Conservation (phyloP, 1,140 invertebrate genomes). For the Rhyacophila brunnea region DNA sequence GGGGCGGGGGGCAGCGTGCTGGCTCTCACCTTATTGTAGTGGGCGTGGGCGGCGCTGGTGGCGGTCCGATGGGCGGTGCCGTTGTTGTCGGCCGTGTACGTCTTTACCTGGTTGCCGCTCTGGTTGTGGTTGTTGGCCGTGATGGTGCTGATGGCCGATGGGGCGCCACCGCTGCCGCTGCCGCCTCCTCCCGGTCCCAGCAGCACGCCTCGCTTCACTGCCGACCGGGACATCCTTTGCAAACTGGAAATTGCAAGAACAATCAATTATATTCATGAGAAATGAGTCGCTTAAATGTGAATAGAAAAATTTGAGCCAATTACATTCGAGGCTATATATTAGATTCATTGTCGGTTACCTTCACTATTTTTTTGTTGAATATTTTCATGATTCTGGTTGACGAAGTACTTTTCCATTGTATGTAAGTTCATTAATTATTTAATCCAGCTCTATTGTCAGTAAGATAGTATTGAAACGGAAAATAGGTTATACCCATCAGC, state of each 20-base stretch:
- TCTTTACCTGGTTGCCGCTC: conserved; percentile 73
- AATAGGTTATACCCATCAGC: too few relatives aligned
- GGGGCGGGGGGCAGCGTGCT: not conserved
- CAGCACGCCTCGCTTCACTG: conserved; percentile 40
- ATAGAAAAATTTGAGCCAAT: too few relatives aligned
- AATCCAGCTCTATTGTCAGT: too few relatives aligned
- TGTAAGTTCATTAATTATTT: too few relatives aligned
- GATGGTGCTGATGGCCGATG: conserved; percentile 48
- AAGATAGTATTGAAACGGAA: too few relatives aligned
- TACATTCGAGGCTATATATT: too few relatives aligned
- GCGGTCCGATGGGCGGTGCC: conserved; percentile 64
- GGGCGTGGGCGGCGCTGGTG: conserved; percentile 71
- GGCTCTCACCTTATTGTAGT: conserved; percentile 84
- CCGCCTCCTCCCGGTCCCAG: conserved; percentile 1
- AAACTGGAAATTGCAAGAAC: conserved; percentile 17
- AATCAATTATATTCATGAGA: too few relatives aligned
- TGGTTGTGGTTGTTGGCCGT: conserved; percentile 51
- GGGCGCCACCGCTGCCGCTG: conserved; percentile 35
- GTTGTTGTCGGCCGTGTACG: conserved; percentile 95
- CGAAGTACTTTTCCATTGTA: too few relatives aligned
- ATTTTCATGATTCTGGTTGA: too few relatives aligned
- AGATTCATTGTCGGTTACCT: too few relatives aligned
- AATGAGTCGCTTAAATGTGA: too few relatives aligned
- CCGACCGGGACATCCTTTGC: conserved; percentile 39
- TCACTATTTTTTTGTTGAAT: too few relatives aligned